These are phyloP conservation scores for Gasteruption jaculator DNA, from an alignment of 2,888 invertebrate genomes.

Conservation along the genomic window DNA sequence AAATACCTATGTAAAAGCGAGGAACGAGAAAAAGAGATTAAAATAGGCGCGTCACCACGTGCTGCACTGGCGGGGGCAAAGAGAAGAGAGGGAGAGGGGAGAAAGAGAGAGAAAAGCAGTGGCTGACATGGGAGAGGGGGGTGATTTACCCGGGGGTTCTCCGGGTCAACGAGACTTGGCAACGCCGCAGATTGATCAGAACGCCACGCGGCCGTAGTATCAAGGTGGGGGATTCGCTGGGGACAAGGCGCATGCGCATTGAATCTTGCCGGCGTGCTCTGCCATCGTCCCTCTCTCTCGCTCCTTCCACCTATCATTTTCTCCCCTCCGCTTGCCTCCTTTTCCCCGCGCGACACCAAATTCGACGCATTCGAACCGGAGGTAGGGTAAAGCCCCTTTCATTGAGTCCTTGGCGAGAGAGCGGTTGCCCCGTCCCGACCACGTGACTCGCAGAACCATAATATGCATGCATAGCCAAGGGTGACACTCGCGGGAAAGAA, in stretches of 20 bases:
- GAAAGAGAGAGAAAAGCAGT: conserved; percentile 5
- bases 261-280: conserved; percentile 36
- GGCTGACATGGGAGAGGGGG: conserved; percentile 4
- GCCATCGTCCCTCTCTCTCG: conserved; percentile 16
- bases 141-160: conserved; percentile 22
- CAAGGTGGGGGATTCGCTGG: conserved; percentile 34
- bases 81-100: conserved; percentile 7
- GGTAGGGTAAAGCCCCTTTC: conserved; percentile 23
- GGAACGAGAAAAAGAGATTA: too few species aligned
- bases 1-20: too few species aligned
- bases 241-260: conserved; percentile 43
- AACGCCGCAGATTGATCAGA: conserved; percentile 48
- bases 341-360: too few species aligned
- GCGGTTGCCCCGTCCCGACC: too few species aligned
- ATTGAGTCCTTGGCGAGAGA: conserved; percentile 27
- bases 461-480: too few species aligned
- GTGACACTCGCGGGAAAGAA: too few species aligned
- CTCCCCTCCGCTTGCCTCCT: background rate
- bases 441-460: conserved; percentile 23
- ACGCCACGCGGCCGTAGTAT: conserved; percentile 47
- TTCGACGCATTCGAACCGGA: conserved; percentile 13
- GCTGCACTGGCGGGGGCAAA: conserved; percentile 23
- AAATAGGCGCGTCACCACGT: conserved; percentile 41
- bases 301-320: conserved; percentile 2
- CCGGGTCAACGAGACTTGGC: conserved; percentile 35